phyloP scores from a whole-genome alignment of 2,888 invertebrate species.

The Andrena minutula region DNA sequence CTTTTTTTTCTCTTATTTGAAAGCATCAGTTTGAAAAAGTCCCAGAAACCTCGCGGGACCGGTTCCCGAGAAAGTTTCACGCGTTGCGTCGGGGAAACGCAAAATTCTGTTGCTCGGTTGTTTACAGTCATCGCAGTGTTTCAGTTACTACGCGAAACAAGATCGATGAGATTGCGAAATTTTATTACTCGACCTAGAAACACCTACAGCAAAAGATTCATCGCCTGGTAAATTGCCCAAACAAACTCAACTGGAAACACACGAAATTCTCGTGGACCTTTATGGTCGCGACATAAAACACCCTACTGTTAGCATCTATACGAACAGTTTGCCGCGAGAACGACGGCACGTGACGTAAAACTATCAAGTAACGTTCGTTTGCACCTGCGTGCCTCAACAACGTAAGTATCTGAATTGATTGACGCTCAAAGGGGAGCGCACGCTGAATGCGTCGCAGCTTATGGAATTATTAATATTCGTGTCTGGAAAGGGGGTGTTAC shows the following conservation, averaged over 20 bases:
- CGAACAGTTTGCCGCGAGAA: neutral
- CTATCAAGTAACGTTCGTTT: neutral
- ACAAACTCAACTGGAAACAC: too few species aligned
- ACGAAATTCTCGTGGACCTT: neutral
- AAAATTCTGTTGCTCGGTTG: constrained; percentile 46
- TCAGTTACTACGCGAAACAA: too few species aligned
- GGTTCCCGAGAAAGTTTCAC: constrained; percentile 38
- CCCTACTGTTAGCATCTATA: neutral
- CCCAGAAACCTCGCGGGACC: constrained; percentile 75
- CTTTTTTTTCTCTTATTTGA: constrained; percentile 27
- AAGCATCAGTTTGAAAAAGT: constrained; percentile 55
- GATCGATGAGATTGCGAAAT: too few species aligned
- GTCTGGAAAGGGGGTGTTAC: neutral
- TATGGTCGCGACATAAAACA: neutral
- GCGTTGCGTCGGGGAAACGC: constrained; percentile 15
- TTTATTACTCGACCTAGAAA: too few species aligned
- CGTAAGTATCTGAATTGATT: neutral
- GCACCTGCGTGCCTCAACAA: neutral
- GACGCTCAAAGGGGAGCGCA: neutral
- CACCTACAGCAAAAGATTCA: too few species aligned
- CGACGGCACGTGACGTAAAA: neutral
- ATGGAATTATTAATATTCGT: constrained; percentile 28
- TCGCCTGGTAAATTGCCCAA: neutral
- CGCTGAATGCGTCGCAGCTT: neutral
- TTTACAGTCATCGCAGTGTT: neutral